Evolutionary conservation across 2,888 invertebrate species (phyloP), one percentile per base, ranked within the genome.

Genomic region (Augochlorella aurata): DNA sequence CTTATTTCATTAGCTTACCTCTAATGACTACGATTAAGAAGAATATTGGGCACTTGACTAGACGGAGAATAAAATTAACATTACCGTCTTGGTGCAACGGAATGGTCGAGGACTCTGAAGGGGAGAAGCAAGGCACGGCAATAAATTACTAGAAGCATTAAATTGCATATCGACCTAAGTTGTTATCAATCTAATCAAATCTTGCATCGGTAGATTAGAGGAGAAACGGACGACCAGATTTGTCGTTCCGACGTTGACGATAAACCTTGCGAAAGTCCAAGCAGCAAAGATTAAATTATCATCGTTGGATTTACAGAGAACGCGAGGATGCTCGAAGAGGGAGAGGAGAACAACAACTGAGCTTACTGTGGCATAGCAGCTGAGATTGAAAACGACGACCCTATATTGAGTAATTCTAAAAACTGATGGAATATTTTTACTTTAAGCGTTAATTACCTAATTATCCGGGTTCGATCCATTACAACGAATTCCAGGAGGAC

Each of bases 1-100:
- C 54, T 54, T 54, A 54, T 54, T 54, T 54, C 29, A 61, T 61
- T 24, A 61, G 24, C 61, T 61, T 29, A 16, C 61, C 61, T 29
- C 61, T 61, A 61, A 29, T 24, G 29, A 29, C 61, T 14, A 29
- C 24, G 12, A 61, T 61, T 61, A 61, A 61, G 29, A 61, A 61
- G 61, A 61, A 61, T 61, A 24, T 29, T 61, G 24, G 29, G 4
- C 58, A 61, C 24, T 58, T 29, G 58, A 61, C 58, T 61, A 61
- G 14, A 61, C 8, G 2, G 16, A 7, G 29, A 24, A 61, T 29
- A 16, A 61, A 61, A 16, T 61, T 16, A 16, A 16, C 29, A 29
- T 29, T 29, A 61, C 16, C 14, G 12, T 24, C 10, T 47, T 38
- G 38, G 9, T 49, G 12, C 47, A 14, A 49, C 14, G 47, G 10